phyloP scores from a whole-genome alignment of 2,797 vertebrate species.

The Sebastiscus tertius region DNA sequence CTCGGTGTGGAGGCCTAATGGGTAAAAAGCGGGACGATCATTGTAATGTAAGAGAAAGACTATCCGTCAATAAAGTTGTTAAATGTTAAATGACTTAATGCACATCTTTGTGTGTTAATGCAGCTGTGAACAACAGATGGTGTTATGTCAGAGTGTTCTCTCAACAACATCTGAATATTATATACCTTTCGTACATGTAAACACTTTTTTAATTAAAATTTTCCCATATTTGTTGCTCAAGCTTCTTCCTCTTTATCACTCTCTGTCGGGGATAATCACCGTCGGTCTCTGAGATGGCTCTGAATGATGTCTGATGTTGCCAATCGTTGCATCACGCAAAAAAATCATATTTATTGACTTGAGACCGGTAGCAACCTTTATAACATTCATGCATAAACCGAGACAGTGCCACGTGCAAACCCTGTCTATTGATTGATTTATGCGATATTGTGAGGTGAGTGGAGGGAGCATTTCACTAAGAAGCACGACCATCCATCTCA shows the following conservation, averaged over 20 bases:
- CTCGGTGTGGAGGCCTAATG: constrained; percentile 26
- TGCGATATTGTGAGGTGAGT: background rate
- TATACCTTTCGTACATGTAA: background rate
- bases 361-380: background rate
- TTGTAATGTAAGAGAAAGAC: constrained; percentile 15
- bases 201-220: background rate
- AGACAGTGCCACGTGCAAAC: background rate
- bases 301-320: background rate
- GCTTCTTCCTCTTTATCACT: background rate
- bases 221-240: background rate
- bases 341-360: background rate
- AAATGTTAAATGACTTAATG: constrained; percentile 28
- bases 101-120: background rate
- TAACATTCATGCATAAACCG: background rate
- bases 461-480: background rate
- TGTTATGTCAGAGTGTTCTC: background rate
- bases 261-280: background rate
- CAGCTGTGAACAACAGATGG: constrained; percentile 21
- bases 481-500: background rate
- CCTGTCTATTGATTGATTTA: background rate
- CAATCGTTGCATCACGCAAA: background rate
- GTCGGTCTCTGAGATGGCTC: background rate
- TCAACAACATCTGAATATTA: background rate
- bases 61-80: constrained; percentile 29
- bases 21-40: constrained; percentile 36